phyloP scores from a whole-genome alignment of 92 coral and sea anemone genomes.

The Umimayanthus kanabou region DNA sequence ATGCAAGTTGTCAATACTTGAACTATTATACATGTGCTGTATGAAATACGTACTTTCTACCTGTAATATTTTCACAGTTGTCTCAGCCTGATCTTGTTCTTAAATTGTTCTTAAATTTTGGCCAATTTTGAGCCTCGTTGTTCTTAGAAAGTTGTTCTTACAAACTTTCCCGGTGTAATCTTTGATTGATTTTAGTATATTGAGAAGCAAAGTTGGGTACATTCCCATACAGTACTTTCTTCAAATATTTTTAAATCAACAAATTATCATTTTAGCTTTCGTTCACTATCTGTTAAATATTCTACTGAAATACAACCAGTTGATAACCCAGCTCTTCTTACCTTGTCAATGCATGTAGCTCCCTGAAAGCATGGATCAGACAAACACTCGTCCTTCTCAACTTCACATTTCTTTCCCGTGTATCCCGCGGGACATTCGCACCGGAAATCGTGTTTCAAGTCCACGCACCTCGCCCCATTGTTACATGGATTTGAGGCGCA shows the following conservation, averaged over 20 bases:
- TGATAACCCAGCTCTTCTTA: background rate
- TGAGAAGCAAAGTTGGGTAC: background rate
- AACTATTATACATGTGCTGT: no score
- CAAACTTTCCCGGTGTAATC: no score
- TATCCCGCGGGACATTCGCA: conserved; percentile 89
- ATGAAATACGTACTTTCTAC: no score
- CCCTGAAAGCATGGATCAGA: conserved; percentile 95
- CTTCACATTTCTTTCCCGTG: conserved; percentile 82
- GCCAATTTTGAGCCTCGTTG: no score
- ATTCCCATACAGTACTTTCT: no score
- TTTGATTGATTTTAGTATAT: background rate
- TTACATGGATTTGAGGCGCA: conserved; percentile 94
- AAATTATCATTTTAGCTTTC: background rate
- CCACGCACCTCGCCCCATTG: conserved; percentile 82
- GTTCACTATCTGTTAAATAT: background rate
- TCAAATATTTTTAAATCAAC: background rate
- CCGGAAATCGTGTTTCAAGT: conserved; percentile 68
- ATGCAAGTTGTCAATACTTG: no score
- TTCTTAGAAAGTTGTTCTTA: no score
- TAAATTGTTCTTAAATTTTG: no score
- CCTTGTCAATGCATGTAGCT: conserved; percentile 95
- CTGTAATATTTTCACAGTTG: no score
- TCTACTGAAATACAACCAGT: no score
- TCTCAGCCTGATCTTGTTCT: no score
- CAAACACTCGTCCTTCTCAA: conserved; percentile 83